A percentile compares a stretch with the other conserved stretches of the same genome.
Conservation (phyloP, 2,113 vertebrate species). For the Acanthisitta chloris region DNA sequence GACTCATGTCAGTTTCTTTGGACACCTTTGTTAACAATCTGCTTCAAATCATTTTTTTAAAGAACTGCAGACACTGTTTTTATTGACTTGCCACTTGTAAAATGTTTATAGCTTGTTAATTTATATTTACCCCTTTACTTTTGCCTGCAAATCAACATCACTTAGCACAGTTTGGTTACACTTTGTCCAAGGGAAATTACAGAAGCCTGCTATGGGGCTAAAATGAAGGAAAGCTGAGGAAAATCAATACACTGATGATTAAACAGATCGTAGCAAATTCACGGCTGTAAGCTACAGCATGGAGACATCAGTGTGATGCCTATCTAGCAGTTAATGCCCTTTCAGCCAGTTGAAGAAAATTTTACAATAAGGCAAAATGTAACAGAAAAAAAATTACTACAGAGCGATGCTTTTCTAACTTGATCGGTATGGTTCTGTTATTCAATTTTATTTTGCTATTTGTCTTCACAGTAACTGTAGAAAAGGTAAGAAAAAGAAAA, state of each 20-base stretch:
- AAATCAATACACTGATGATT: constrained; percentile 92
- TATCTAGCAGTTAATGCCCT: constrained; percentile 79
- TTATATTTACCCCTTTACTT: constrained; percentile 89
- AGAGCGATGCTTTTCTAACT: constrained; percentile 23
- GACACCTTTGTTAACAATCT: constrained; percentile 82
- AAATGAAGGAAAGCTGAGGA: constrained; percentile 86
- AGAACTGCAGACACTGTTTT: constrained; percentile 83
- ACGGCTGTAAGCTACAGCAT: constrained; percentile 85
- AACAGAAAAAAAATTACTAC: constrained; percentile 62
- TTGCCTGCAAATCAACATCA: constrained; percentile 88
- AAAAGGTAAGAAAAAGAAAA: constrained; percentile 10
- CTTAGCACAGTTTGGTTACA: constrained; percentile 89
- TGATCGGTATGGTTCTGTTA: neutral
- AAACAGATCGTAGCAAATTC: constrained; percentile 93
- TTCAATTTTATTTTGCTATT: constrained; percentile 55
- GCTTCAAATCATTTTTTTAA: constrained; percentile 80
- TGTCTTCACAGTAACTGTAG: neutral
- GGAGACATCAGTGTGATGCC: constrained; percentile 83
- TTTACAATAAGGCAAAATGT: constrained; percentile 72
- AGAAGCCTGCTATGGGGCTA: constrained; percentile 83
- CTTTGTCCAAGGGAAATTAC: constrained; percentile 85
- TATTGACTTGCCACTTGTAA: constrained; percentile 86
- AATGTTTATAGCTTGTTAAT: constrained; percentile 90
- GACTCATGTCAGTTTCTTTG: constrained; percentile 82
- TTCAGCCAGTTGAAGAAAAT: constrained; percentile 76